Percentiles rank a stretch among this genome's conserved stretches.
Conservation (phyloP, 2,113 vertebrate genomes). For the Centrocercus urophasianus region DNA sequence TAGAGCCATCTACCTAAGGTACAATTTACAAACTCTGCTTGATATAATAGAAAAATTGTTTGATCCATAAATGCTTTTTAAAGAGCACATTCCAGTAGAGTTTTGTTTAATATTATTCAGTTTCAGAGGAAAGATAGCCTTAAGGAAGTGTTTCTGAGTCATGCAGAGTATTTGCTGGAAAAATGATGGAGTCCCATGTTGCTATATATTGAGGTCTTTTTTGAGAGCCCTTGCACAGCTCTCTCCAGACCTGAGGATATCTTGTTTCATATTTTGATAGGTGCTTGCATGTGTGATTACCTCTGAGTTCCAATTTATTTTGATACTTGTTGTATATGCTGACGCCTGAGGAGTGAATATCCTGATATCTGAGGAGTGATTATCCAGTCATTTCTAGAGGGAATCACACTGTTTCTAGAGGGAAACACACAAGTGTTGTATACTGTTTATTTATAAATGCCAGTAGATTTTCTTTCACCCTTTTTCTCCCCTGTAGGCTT, state of each 20-base stretch:
- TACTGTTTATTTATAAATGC: neutral
- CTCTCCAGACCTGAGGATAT: neutral
- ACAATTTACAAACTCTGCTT: neutral
- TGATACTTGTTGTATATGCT: neutral
- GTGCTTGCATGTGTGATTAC: neutral
- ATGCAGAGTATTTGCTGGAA: neutral
- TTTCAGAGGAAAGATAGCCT: neutral
- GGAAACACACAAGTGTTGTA: neutral
- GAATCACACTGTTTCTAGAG: neutral
- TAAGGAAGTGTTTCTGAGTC: neutral
- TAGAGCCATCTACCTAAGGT: neutral
- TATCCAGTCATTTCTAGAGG: neutral
- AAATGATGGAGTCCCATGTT: neutral
- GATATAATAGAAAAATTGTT: neutral
- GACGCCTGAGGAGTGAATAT: neutral
- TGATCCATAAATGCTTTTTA: neutral
- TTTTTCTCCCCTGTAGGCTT: slow-evolving; percentile 80
- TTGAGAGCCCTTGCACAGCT: neutral
- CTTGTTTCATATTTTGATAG: neutral
- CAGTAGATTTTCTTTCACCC: neutral
- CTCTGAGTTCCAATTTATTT: neutral
- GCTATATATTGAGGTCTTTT: neutral
- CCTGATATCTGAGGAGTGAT: neutral
- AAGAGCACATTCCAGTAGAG: neutral
- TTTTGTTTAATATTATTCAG: neutral